Evolutionary conservation across 1,140 invertebrate species (phyloP).

Genomic region (Ptiloglossa arizonensis): DNA sequence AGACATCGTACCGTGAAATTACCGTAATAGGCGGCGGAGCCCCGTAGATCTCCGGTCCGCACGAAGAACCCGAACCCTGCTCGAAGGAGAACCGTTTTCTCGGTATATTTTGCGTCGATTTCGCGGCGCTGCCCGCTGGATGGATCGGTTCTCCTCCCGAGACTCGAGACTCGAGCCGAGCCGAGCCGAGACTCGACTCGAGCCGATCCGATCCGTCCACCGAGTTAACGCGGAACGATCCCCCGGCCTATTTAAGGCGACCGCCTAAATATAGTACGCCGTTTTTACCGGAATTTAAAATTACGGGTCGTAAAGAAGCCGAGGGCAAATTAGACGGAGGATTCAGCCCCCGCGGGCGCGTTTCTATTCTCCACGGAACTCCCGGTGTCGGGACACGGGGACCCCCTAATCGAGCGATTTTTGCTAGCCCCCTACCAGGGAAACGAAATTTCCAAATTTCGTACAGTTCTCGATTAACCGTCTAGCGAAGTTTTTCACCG

Average conservation of each 20-base stretch:
- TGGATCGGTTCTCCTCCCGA: conserved; percentile 21
- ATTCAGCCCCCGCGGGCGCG: conserved; percentile 62
- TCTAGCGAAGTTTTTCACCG: too few relatives aligned
- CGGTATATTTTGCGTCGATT: conserved; percentile 62
- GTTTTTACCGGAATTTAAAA: conserved; percentile 73
- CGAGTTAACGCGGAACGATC: conserved; percentile 52
- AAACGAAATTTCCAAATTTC: too few relatives aligned
- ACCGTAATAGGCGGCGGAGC: conserved; percentile 73
- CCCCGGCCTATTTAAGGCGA: conserved; percentile 61
- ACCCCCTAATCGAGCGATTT: too few relatives aligned
- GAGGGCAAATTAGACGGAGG: conserved; percentile 72
- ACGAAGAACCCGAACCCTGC: conserved; percentile 15
- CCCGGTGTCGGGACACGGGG: conserved; percentile 2
- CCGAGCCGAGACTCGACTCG: background rate
- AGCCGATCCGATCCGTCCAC: background rate
- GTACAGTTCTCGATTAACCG: too few relatives aligned
- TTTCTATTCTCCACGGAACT: conserved; percentile 47
- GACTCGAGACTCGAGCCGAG: background rate
- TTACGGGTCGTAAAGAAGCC: conserved; percentile 75
- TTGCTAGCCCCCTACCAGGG: too few relatives aligned
- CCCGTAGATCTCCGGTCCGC: conserved; percentile 54
- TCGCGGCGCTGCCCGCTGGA: conserved; percentile 34
- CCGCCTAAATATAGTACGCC: conserved; percentile 70
- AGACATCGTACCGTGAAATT: conserved; percentile 76
- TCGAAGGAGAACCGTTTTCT: conserved; percentile 2